Conservation (phyloP, 2,888 invertebrate species). For the Drosophila dives region DNA sequence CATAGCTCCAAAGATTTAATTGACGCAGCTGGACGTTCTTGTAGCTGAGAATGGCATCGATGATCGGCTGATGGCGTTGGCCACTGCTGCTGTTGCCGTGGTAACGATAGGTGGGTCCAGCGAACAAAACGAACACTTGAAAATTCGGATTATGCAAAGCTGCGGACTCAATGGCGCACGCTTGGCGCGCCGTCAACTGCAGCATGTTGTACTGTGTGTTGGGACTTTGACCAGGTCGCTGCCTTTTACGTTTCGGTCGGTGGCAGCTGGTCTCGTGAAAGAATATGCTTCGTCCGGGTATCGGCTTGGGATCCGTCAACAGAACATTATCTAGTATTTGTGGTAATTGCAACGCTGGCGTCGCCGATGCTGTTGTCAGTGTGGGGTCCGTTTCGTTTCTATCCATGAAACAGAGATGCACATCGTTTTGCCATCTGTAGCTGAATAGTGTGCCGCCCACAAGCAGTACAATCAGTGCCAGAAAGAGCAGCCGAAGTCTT, state of each 20-base stretch:
- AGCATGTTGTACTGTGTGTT: conserved; percentile 50
- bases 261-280: conserved; percentile 85
- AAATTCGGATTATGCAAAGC: conserved; percentile 81
- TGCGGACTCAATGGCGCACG: conserved; percentile 83
- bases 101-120: conserved; percentile 76
- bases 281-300: conserved; percentile 82
- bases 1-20: conserved; percentile 82
- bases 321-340: conserved; percentile 79
- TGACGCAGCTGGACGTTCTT: conserved; percentile 81
- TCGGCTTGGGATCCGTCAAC: conserved; percentile 74
- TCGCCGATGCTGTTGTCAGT: neutral
- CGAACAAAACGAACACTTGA: conserved; percentile 82
- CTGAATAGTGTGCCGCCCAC: conserved; percentile 53
- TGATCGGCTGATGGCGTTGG: conserved; percentile 51
- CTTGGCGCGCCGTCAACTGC: conserved; percentile 78
- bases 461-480: conserved; percentile 55
- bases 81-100: conserved; percentile 19
- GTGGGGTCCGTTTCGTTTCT: conserved; percentile 5
- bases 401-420: conserved; percentile 75
- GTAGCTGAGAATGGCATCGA: conserved; percentile 79
- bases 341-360: conserved; percentile 4
- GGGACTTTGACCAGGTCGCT: conserved; percentile 24
- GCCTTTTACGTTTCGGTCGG: conserved; percentile 33
- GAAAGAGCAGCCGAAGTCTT: conserved; percentile 73
- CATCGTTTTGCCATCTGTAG: conserved; percentile 57